phyloP scores from a whole-genome alignment of 2,113 vertebrate genomes.

The Phyllostomus discolor region DNA sequence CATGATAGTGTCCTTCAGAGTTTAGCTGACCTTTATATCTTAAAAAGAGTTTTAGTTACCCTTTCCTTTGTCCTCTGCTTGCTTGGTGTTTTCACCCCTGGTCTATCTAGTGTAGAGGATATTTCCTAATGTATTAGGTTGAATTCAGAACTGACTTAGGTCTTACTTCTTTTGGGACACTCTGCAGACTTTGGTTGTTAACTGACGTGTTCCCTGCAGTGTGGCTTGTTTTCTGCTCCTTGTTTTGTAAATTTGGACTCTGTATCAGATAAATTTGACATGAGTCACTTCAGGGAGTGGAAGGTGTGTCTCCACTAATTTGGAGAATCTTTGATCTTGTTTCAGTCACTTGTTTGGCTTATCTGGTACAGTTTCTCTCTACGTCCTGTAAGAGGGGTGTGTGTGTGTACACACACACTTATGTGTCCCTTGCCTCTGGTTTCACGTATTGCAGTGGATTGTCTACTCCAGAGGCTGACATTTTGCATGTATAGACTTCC shows the following conservation, averaged over 20 bases:
- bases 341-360: neutral
- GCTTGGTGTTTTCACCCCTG: neutral
- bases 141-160: neutral
- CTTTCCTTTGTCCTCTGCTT: constrained; percentile 22
- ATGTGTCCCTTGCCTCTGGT: neutral
- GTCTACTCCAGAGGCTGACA: neutral
- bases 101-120: neutral
- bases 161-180: neutral
- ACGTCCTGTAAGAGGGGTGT: neutral
- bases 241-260: constrained; percentile 49
- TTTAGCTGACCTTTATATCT: constrained; percentile 66
- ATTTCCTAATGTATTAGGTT: constrained; percentile 32
- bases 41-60: constrained; percentile 13
- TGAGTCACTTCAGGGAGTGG: constrained; percentile 50
- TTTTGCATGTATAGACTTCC: neutral
- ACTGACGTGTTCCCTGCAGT: neutral
- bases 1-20: neutral
- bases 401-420: neutral
- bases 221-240: constrained; percentile 47
- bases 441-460: neutral
- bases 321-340: constrained; percentile 71
- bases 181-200: neutral
- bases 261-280: neutral
- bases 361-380: neutral
- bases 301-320: constrained; percentile 21